Base-by-base conservation (phyloP, 2,888 invertebrate genomes). In the Zygaena filipendulae region DNA sequence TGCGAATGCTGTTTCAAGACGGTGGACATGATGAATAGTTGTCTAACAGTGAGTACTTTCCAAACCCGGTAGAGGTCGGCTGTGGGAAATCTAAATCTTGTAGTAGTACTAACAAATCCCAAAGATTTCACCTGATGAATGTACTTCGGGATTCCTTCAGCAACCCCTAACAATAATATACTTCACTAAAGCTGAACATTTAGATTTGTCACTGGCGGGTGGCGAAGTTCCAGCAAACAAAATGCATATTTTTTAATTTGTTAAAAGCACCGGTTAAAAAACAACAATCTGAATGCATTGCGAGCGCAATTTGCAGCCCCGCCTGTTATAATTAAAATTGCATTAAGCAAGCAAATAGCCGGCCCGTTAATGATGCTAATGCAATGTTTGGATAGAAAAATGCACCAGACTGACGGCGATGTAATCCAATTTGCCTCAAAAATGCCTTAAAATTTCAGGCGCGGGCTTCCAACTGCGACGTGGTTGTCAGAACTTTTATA, bases 291-390 rank as follows among this genome's bases (percentile, higher is more conserved):
- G 67, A 60, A 68, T 75, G 69, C 70, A 62, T 40, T 35, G 55
- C 47, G 47, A 30, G 33, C 43, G 69, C 68, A 70, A 59, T 64
- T 69, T 59, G 67, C 58, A 47, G 56, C 54, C 72, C 59, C 75
- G 54, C 75, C 75, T 74, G 52, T 69, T 66, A 75, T 69, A 77
- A 75, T 75, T 79, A 79, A 77, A 77, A 77, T 79, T 77, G 72
- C 77, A 77, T 77, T 77, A 77, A 66, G 57, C 55, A 49, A 48
- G 57, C 64, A 59, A 60, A 64, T 58, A 62, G 51, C 52, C 53
- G 39, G 56, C 49, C n/a, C 51, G 44, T 40, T 67, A 70, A 69
- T 66, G 66, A 54, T 42, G 47, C 56, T 70, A 70, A 71, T 74
- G 66, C 59, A 54, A 47, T 56, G 59, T 63, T 59, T 60, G 59